Percentiles rank a stretch among this genome's conserved stretches.
Evolutionary conservation across 2,113 vertebrate species (phyloP).

Genomic region (Carassius gibelio): DNA sequence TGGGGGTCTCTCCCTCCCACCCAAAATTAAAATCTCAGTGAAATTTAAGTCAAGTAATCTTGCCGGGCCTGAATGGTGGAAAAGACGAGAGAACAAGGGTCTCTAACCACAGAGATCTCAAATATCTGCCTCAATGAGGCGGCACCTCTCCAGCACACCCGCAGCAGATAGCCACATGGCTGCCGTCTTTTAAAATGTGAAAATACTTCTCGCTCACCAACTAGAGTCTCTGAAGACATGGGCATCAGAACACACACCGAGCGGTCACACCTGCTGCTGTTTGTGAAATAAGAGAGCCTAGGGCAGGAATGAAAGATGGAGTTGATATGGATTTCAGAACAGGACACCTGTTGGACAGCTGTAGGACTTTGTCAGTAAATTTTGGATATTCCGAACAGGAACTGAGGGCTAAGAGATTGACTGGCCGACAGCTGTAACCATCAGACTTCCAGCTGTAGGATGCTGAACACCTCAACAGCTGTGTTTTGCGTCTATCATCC

Average conservation of each 20-base stretch:
- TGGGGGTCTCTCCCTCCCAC: conserved; percentile 5
- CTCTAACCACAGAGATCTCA: conserved; percentile 47
- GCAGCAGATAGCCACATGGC: background rate
- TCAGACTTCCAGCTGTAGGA: background rate
- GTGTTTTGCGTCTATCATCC: background rate
- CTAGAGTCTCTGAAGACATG: background rate
- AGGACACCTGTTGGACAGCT: conserved; percentile 61
- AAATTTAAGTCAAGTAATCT: conserved; percentile 73
- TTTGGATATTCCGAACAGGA: conserved; percentile 17
- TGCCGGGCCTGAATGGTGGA: conserved; percentile 50
- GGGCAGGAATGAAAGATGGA: background rate
- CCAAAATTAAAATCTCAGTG: conserved; percentile 59
- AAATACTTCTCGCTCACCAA: conserved; percentile 31
- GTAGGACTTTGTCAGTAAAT: conserved; percentile 58
- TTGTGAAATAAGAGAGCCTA: conserved; percentile 5
- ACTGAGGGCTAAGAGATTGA: conserved; percentile 52
- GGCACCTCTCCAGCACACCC: background rate
- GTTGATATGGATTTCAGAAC: conserved; percentile 24
- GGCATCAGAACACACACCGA: background rate
- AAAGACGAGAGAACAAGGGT: conserved; percentile 30
- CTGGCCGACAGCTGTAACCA: background rate
- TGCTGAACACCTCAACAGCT: conserved; percentile 19
- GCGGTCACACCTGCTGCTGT: conserved; percentile 52
- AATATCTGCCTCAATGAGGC: conserved; percentile 40
- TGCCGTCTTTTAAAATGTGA: conserved; percentile 12